Base-by-base conservation (phyloP, 2,888 invertebrate genomes). In the Pammene fasciana region DNA sequence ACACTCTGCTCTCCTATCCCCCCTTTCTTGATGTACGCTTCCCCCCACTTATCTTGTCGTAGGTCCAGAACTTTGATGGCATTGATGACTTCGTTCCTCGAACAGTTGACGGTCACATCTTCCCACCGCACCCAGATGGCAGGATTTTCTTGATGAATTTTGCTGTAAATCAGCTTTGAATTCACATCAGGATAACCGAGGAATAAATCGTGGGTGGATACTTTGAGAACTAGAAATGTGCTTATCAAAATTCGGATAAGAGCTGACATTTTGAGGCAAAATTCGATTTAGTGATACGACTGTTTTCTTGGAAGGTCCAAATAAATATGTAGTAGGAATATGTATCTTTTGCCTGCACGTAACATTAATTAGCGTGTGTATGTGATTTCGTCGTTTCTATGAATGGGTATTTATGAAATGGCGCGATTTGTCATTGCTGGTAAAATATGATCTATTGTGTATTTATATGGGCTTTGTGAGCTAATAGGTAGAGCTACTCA, bases 81-180 rank as follows among this genome's bases (percentile, higher is more conserved):
- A 72, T 81, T 90, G 7, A 92, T 90, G 1, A 90, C 79, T 78
- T 90, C 84, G 62, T 78, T 81, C 0, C 54, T 73, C 0, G 88
- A 81, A 79, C 84, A 85, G 65, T 86, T 87, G 48, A 90, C 86
- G 0, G 83, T 86, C 9, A 90, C 76, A 0, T 76, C 81, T 0
- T 88, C 86, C 5, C 84, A 81, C 54, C 87, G 77, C 0, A 84
- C 74, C 89, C 89, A 90, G 56, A 87, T 72, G 0, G 89, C 88
- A 0, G 89, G 89, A 71, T 86, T 86, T 45, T 87, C 86, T 75
- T 90, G 86, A 65, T 89, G 87, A 2, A 89, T 84, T 73, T 86
- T 85, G 65, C 82, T 86, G 72, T 88, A 90, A 7, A 91, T 86
- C 64, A 89, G 70, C 70, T 83, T 86, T 0, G 90, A 84, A 0